Evolutionary conservation across 1,140 invertebrate species (phyloP).

Genomic region (Kradibia gibbosae): DNA sequence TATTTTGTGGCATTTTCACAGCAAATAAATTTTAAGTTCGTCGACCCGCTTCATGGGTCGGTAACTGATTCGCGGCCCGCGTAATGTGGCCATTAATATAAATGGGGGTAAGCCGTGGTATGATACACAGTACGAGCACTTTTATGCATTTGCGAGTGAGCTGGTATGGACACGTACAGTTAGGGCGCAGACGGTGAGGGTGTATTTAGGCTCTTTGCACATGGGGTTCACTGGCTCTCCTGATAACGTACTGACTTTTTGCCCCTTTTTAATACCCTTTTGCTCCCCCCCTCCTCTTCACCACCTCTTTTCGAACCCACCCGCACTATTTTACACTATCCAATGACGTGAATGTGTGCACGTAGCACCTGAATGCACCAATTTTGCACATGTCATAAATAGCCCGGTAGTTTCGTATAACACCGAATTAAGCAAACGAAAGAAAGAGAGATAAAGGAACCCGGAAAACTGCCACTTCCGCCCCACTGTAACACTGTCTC

Average conservation of each 20-base stretch:
- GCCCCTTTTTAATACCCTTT: background rate
- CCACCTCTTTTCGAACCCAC: background rate
- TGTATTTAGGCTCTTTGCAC: slow-evolving; percentile 30
- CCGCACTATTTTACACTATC: background rate
- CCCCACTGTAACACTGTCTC: background rate
- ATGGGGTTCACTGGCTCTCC: slow-evolving; percentile 36
- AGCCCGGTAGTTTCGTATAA: background rate
- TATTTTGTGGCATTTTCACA: slow-evolving; percentile 24
- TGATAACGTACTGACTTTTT: slow-evolving; percentile 12
- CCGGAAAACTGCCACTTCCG: slow-evolving; percentile 34
- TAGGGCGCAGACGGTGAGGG: slow-evolving; percentile 16
- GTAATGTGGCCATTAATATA: slow-evolving; percentile 30
- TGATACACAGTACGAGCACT: background rate
- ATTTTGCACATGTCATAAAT: slow-evolving; percentile 17
- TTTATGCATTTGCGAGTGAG: too few relatives aligned
- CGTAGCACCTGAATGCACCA: background rate
- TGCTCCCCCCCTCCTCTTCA: background rate
- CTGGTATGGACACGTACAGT: too few relatives aligned
- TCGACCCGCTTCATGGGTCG: slow-evolving; percentile 50
- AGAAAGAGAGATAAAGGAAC: background rate
- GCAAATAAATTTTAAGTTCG: slow-evolving; percentile 41
- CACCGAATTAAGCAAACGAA: background rate
- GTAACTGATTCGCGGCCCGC: slow-evolving; percentile 25
- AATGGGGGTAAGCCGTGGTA: slow-evolving; percentile 45
- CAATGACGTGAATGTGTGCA: background rate